These are phyloP conservation scores for Eilema depressum DNA, from an alignment of 2,888 invertebrate genomes.

Conservation along the genomic window DNA sequence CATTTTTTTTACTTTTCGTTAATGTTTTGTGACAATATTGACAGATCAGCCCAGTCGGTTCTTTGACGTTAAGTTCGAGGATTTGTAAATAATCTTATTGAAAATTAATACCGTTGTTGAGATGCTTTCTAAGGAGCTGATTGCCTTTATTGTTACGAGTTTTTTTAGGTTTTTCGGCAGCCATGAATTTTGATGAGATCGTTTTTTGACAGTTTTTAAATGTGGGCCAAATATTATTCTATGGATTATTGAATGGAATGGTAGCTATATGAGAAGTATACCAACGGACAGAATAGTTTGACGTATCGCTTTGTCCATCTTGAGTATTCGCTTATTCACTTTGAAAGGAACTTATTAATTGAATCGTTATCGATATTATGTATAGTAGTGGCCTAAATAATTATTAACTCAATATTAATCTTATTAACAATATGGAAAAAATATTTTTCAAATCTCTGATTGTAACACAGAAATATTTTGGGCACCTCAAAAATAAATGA, in stretches of 20 bases:
- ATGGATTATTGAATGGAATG: background rate
- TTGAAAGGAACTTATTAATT: background rate
- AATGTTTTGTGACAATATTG: conserved; percentile 86
- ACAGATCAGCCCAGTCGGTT: conserved; percentile 74
- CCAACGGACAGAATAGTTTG: background rate
- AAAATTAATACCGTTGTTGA: conserved; percentile 80
- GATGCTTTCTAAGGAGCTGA: conserved; percentile 70
- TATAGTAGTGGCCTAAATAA: background rate
- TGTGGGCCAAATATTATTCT: conserved; percentile 18
- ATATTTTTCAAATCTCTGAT: too few species aligned
- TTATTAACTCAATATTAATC: background rate
- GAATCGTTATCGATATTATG: background rate
- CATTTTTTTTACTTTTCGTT: conserved; percentile 52
- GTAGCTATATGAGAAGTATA: background rate
- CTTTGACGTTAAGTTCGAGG: conserved; percentile 68
- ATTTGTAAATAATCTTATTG: conserved; percentile 85
- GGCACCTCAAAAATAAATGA: background rate
- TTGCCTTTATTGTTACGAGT: conserved; percentile 79
- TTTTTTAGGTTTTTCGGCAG: conserved; percentile 71
- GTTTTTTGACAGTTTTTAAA: conserved; percentile 32
- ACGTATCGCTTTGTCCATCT: background rate
- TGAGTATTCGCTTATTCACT: too few species aligned
- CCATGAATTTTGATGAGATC: conserved; percentile 61
- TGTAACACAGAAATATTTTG: too few species aligned
- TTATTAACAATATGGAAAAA: background rate